Conservation (phyloP, 1,140 invertebrate species). For the Armadillidium nasatum region DNA sequence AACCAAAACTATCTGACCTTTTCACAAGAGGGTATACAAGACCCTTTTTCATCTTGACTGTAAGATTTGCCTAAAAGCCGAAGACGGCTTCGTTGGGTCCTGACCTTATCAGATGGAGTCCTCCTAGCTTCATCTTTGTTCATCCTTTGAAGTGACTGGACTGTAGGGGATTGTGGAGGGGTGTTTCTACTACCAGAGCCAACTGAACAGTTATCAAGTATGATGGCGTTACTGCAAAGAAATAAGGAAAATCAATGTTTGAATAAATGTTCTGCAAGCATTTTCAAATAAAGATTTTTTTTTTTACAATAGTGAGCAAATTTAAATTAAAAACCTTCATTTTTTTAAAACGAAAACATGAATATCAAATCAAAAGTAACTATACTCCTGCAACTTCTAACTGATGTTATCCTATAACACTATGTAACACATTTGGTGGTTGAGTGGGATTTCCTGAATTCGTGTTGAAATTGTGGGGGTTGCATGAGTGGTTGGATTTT, state of each 20-base stretch:
- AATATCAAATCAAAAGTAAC: neutral
- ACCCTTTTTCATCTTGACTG: constrained; percentile 7
- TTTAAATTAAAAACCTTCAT: neutral
- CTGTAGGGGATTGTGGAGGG: neutral
- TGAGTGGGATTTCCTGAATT: no score
- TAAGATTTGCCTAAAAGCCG: neutral
- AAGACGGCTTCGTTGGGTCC: neutral
- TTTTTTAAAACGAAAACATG: neutral
- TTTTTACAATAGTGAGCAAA: neutral
- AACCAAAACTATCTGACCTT: neutral
- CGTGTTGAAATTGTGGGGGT: no score
- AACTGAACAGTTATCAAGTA: neutral
- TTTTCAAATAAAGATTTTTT: neutral
- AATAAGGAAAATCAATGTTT: no score
- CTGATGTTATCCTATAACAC: no score
- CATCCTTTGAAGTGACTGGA: neutral
- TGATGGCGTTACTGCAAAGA: neutral
- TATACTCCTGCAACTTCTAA: no score
- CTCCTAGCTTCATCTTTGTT: neutral
- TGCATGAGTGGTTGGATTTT: no score
- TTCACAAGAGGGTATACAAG: neutral
- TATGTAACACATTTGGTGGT: no score
- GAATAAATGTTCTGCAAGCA: neutral
- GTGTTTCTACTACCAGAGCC: neutral
- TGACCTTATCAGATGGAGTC: neutral